phyloP scores from a whole-genome alignment of 1,140 invertebrate species.

The Eufriesea mexicana region DNA sequence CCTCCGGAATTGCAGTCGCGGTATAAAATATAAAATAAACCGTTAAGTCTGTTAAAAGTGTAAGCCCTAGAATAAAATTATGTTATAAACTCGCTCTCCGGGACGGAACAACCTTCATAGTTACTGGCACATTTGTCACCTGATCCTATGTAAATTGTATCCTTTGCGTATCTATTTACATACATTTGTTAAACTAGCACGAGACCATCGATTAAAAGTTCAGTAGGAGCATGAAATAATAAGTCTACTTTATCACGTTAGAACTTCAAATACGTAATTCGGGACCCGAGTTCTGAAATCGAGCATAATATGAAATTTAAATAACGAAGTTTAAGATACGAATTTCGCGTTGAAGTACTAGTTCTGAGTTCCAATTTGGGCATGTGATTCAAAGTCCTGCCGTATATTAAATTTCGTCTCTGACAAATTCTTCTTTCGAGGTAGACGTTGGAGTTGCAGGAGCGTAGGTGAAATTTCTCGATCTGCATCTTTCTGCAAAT shows the following conservation, averaged over 20 bases:
- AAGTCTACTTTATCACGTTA: background rate
- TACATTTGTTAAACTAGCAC: background rate
- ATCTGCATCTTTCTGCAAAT: too few relatives aligned
- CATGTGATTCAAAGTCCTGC: background rate
- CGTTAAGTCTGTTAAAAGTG: too few relatives aligned
- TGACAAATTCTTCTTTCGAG: background rate
- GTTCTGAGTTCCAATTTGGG: background rate
- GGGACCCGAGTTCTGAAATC: background rate
- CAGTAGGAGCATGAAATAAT: background rate
- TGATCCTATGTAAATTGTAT: too few relatives aligned
- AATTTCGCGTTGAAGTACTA: background rate
- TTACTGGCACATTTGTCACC: too few relatives aligned
- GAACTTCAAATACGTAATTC: background rate
- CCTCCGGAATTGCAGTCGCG: too few relatives aligned
- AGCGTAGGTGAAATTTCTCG: too few relatives aligned
- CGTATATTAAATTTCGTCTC: slow-evolving; percentile 2
- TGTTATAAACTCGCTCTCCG: too few relatives aligned
- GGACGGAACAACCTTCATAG: too few relatives aligned
- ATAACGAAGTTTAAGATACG: background rate
- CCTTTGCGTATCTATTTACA: background rate
- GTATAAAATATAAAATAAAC: too few relatives aligned
- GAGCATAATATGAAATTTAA: background rate
- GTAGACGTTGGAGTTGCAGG: too few relatives aligned
- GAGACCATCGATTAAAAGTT: background rate
- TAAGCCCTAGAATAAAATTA: too few relatives aligned